These are phyloP conservation scores for Synchiropus splendidus DNA, from an alignment of 2,113 vertebrate genomes.

Conservation along the genomic window DNA sequence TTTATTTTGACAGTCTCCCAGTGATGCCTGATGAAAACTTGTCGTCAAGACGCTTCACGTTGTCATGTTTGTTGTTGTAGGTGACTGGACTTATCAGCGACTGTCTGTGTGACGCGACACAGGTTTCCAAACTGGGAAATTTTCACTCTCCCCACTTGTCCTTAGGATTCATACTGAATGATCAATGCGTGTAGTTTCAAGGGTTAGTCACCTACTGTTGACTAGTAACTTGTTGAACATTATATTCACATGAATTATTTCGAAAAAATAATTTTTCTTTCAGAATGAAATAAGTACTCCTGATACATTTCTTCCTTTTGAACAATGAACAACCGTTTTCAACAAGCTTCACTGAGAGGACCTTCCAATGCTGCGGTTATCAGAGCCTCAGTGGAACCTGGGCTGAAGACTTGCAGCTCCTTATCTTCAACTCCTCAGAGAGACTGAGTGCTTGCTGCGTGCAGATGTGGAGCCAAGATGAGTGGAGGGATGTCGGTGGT, in stretches of 20 bases:
- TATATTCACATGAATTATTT: no score
- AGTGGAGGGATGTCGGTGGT: slow-evolving; percentile 3
- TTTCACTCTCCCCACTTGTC: neutral
- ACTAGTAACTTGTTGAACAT: no score
- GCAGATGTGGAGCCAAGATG: slow-evolving; percentile 16
- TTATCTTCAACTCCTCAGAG: slow-evolving; percentile 48
- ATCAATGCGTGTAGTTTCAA: no score
- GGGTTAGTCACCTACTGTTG: no score
- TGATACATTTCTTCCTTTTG: no score
- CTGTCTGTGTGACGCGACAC: slow-evolving; percentile 30
- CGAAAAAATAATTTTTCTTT: no score
- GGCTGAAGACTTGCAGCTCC: slow-evolving; percentile 36
- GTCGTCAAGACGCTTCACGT: slow-evolving; percentile 38
- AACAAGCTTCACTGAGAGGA: slow-evolving; percentile 3
- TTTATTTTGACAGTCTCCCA: slow-evolving; percentile 11
- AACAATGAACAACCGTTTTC: no score
- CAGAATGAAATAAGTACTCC: no score
- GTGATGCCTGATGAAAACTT: slow-evolving; percentile 34
- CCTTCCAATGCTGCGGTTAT: slow-evolving; percentile 41
- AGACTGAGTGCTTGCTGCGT: slow-evolving; percentile 38
- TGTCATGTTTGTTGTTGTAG: slow-evolving; percentile 15
- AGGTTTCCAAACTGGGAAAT: slow-evolving; percentile 1
- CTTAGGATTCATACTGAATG: no score
- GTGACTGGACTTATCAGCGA: slow-evolving; percentile 37
- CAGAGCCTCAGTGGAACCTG: slow-evolving; percentile 33